A percentile compares a stretch with the other conserved stretches of the same genome.
Evolutionary conservation across 2,888 invertebrate species (phyloP).

Genomic region (Meiosimyza decipiens): DNA sequence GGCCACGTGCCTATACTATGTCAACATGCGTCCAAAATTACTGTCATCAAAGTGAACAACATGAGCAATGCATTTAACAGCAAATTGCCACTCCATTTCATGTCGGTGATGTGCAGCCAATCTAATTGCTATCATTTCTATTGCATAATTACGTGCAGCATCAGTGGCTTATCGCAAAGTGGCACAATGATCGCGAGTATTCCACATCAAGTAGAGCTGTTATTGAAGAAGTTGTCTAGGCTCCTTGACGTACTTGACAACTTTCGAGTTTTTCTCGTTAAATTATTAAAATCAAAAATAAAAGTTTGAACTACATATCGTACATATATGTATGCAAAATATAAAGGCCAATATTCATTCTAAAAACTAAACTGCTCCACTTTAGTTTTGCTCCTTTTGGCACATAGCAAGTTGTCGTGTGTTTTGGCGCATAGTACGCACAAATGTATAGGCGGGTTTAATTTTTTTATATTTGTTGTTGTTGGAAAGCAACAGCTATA

Average conservation of each 20-base stretch:
- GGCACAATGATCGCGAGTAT: too few relatives aligned
- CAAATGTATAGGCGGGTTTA: too few relatives aligned
- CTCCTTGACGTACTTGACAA: neutral
- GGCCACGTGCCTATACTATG: neutral
- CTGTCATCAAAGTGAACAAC: neutral
- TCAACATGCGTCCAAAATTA: too few relatives aligned
- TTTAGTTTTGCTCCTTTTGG: slow-evolving; percentile 1
- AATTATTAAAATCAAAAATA: neutral
- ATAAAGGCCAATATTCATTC: too few relatives aligned
- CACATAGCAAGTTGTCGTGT: neutral
- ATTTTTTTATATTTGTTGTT: too few relatives aligned
- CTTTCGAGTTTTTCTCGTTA: slow-evolving; percentile 16
- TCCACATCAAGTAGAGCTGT: too few relatives aligned
- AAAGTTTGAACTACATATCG: neutral
- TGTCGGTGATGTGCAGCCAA: slow-evolving; percentile 41
- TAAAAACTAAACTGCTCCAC: too few relatives aligned
- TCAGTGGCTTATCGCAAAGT: too few relatives aligned
- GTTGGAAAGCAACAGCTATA: neutral
- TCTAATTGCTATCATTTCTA: slow-evolving; percentile 37
- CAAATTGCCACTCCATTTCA: slow-evolving; percentile 31
- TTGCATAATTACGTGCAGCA: slow-evolving; percentile 29
- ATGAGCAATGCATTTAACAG: slow-evolving; percentile 2
- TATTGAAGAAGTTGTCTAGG: too few relatives aligned
- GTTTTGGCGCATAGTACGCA: slow-evolving; percentile 4
- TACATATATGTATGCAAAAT: neutral